Evolutionary conservation across 2,797 vertebrate species (phyloP), one percentile per base, ranked within the genome.

Genomic region (Rhynchonycteris naso): DNA sequence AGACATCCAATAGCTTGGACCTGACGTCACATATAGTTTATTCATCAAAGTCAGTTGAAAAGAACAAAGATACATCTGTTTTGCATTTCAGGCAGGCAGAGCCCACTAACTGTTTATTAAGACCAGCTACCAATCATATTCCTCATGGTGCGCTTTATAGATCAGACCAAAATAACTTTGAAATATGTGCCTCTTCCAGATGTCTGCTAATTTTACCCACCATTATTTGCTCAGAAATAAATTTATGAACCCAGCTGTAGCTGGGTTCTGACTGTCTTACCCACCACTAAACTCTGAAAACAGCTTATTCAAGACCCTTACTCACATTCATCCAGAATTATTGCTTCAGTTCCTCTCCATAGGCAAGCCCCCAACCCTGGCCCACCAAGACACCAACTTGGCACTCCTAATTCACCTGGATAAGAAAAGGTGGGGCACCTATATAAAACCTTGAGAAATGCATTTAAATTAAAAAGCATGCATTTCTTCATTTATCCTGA

Each of bases 51-150:
- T 98, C 98, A 98, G 97, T 98, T 98, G 98, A 98, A 98, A 98
- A 99, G 98, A 98, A 98, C 98, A 98, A 98, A 98, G 98, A 98
- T 98, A 98, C 98, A 99, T 99, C 98, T 99, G 98, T 98, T 99
- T 98, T 98, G 98, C 98, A 98, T 98, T 98, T 98, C 97, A 97
- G 97, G 97, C 98, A 98, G 98, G 98, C 98, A 98, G 98, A 98
- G 98, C 97, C 98, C 98, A 98, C 94, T 97, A 95, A 97, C 98
- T 98, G 98, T 98, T 98, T 98, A 98, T 98, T 98, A 98, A 98
- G 98, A 98, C 98, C 98, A 98, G 98, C 98, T 98, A 98, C 98
- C 98, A 99, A 98, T 98, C 98, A 98, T 98, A 98, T 97, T 98
- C 98, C 97, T 98, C 98, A 97, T 97, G 98, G 97, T 97, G 97